phyloP scores from a whole-genome alignment of 2,888 invertebrate genomes.

The Polydrusus cervinus region DNA sequence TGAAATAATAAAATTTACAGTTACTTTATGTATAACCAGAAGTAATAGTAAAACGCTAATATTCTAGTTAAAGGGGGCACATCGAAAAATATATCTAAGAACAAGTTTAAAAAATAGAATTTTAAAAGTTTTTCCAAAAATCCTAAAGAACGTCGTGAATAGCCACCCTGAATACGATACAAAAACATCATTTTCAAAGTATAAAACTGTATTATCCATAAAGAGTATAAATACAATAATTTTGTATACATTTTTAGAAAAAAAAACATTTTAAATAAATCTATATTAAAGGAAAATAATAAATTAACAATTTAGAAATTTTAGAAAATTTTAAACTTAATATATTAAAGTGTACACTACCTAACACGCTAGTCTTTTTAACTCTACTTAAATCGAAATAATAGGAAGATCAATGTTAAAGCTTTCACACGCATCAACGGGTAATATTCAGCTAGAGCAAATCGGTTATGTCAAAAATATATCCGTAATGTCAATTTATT shows the following conservation, averaged over 20 bases:
- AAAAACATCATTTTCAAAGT: slow-evolving; percentile 20
- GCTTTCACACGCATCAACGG: not conserved
- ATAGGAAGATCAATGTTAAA: slow-evolving; percentile 31
- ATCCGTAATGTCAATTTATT: too few relatives aligned
- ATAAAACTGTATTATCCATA: slow-evolving; percentile 27
- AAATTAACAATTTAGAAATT: slow-evolving; percentile 29
- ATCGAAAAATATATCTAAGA: too few relatives aligned
- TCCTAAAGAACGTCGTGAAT: too few relatives aligned
- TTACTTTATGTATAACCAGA: too few relatives aligned
- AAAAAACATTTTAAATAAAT: slow-evolving; percentile 29
- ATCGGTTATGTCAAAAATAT: too few relatives aligned
- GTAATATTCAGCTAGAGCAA: too few relatives aligned
- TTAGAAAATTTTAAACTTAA: slow-evolving; percentile 30
- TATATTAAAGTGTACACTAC: slow-evolving; percentile 20
- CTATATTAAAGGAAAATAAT: slow-evolving; percentile 29
- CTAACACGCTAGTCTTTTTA: not conserved
- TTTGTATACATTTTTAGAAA: slow-evolving; percentile 14
- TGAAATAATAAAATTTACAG: too few relatives aligned
- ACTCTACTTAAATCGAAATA: slow-evolving; percentile 1
- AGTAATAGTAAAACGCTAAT: too few relatives aligned
- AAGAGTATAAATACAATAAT: slow-evolving; percentile 32
- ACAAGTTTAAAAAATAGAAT: too few relatives aligned
- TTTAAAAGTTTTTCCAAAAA: too few relatives aligned
- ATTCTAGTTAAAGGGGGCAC: too few relatives aligned
- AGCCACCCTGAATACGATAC: not conserved